Evolutionary conservation across 2,888 invertebrate species (phyloP), one percentile per base, ranked within the genome.

Genomic region (Cylindroiulus punctatus): DNA sequence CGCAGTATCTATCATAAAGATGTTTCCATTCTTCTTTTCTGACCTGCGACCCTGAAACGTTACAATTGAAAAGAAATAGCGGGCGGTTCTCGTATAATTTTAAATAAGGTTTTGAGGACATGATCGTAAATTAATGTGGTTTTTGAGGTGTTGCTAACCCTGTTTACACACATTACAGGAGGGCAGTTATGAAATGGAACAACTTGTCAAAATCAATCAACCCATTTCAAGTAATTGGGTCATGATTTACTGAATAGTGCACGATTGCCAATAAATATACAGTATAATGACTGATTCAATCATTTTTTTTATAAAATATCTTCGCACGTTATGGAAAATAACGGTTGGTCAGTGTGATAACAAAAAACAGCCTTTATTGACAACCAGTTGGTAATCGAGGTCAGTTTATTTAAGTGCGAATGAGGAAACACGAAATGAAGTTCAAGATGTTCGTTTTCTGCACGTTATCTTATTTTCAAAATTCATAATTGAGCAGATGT

Each of bases 101-200:
- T 26, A 65, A 65, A 65, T 65, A 65, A n/a, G 65, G 65, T 65
- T 65, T 65, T 65, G 26, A 26, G 65, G 65, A 1, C 65, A 65
- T 65, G 65, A 7, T 10, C 3, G 65, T 22, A 65, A 65, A 65
- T 65, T 65, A 65, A n/a, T 12, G 26, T 57, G 12, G 26, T 65
- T 65, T 65, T 10, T 10, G 65, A 65, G 65, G 65, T 65, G 65
- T 65, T 65, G 65, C 65, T 65, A 65, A 65, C 65, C 65, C 65
- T 65, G 65, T 65, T 65, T 65, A 65, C 65, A 65, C 4, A 65
- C 10, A 65, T 65, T 65, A 65, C 26, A 65, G 26, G 65, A 12
- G 65, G 65, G 65, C 12, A 26, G 65, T 26, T 12, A 5, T 8
- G 26, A 65, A 65, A 65, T 65, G 65, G 65, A 65, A 65, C 65